phyloP scores from a whole-genome alignment of 2,113 vertebrate genomes.

The Solea solea region DNA sequence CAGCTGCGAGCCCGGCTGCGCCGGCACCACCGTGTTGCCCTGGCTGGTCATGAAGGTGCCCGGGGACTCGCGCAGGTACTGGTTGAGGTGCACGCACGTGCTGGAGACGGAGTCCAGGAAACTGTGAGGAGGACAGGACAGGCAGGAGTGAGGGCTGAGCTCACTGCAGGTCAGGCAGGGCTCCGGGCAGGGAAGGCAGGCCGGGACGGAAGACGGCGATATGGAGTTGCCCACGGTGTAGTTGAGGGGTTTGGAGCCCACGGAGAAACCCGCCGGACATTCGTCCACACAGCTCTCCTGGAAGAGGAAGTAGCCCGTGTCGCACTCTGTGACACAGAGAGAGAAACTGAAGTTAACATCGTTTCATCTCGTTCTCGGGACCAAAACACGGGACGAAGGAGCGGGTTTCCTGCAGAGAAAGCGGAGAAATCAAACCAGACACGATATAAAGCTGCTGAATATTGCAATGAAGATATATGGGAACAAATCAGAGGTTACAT shows the following conservation, averaged over 20 bases:
- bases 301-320: slow-evolving; percentile 89
- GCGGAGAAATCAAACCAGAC: background rate
- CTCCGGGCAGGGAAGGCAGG: slow-evolving; percentile 87
- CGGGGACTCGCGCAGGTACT: slow-evolving; percentile 90
- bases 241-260: slow-evolving; percentile 77
- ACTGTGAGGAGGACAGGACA: slow-evolving; percentile 90
- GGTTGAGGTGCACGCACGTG: slow-evolving; percentile 89
- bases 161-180: slow-evolving; percentile 90
- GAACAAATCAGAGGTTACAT: no score
- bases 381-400: slow-evolving; percentile 12
- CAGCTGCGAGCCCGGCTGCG: slow-evolving; percentile 73
- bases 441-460: no score
- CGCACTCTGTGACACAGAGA: slow-evolving; percentile 84
- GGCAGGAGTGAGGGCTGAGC: slow-evolving; percentile 84
- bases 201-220: slow-evolving; percentile 79
- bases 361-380: background rate
- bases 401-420: background rate
- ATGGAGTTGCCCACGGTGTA: slow-evolving; percentile 85
- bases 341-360: slow-evolving; percentile 21
- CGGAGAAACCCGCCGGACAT: slow-evolving; percentile 87
- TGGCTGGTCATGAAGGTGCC: slow-evolving; percentile 56
- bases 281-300: slow-evolving; percentile 89
- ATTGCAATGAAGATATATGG: no score
- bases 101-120: slow-evolving; percentile 83
- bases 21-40: background rate